Evolutionary conservation across 2,113 vertebrate species (phyloP), one percentile per base, ranked within the genome.

Genomic region (Erythrolamprus reginae): DNA sequence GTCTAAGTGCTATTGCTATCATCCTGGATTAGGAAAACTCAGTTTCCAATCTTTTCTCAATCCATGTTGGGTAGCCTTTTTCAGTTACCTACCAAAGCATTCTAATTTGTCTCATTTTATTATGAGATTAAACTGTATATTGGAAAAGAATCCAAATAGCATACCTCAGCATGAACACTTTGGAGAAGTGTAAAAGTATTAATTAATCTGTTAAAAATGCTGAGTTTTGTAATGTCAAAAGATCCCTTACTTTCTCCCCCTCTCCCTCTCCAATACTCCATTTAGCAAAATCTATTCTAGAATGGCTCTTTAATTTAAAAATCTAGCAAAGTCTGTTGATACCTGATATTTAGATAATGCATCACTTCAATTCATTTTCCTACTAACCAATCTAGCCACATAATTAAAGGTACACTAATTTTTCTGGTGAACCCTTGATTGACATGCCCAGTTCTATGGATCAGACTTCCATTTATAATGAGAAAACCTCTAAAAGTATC

Each of bases 401-500:
- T 53, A 24, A 24, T 86, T 52, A 42, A 65, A 21, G 23, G 17
- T 45, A 19, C 10, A 65, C 33, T 52, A 17, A 10, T 87, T 58
- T 83, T 7, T 83, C 8, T 19, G 84, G 4, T n/a, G 19, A 48
- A 56, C 19, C n/a, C 53, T 47, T 77, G 33, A 55, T 12, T 50
- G 28, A 82, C 52, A 56, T 82, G 86, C 13, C 70, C 65, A 58
- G 42, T 47, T 91, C 28, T 55, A 5, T 50, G 45, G 89, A 58
- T 89, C 48, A 50, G 50, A 77, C 58, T 70, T 88, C 86, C 53
- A 77, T 88, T 83, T 87, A 88, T 53, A 88, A 24, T 47, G n/a
- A 91, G n/a, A 58, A 53, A 77, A 21, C 33, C n/a, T n/a, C 70
- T 88, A 58, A 91, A 91, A 83, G 90, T 86, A 61, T 88, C 70